phyloP scores from a whole-genome alignment of 2,888 invertebrate genomes.

The Trichacis sp. region DNA sequence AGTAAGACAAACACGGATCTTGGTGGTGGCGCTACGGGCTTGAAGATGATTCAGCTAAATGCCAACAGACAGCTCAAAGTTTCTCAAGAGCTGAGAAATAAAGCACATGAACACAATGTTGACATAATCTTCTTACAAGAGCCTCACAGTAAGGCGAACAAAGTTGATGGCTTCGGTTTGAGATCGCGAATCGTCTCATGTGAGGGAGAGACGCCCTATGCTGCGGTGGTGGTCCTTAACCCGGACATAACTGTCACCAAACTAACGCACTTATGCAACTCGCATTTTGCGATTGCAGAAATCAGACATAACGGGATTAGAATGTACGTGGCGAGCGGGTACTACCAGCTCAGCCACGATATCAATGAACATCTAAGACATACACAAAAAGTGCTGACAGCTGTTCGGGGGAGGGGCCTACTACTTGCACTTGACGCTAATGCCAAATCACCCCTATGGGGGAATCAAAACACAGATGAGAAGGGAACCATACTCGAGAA shows the following conservation, averaged over 20 bases:
- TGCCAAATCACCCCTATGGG: too few relatives aligned
- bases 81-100: not conserved
- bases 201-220: not conserved
- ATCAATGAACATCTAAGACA: not conserved
- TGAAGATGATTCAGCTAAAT: not conserved
- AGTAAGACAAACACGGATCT: too few relatives aligned
- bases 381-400: too few relatives aligned
- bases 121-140: not conserved
- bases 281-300: not conserved
- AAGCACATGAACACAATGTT: not conserved
- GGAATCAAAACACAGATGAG: too few relatives aligned
- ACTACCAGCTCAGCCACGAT: not conserved
- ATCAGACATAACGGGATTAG: not conserved
- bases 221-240: not conserved
- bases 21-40: not conserved
- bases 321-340: not conserved
- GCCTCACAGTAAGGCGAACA: not conserved
- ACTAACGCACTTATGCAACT: not conserved
- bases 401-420: too few relatives aligned
- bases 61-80: not conserved
- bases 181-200: not conserved
- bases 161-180: not conserved
- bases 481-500: too few relatives aligned
- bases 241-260: not conserved
- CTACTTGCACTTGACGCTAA: too few relatives aligned